Evolutionary conservation across 2,888 invertebrate genomes (phyloP).

Genomic region (Zaprionus lineosus): DNA sequence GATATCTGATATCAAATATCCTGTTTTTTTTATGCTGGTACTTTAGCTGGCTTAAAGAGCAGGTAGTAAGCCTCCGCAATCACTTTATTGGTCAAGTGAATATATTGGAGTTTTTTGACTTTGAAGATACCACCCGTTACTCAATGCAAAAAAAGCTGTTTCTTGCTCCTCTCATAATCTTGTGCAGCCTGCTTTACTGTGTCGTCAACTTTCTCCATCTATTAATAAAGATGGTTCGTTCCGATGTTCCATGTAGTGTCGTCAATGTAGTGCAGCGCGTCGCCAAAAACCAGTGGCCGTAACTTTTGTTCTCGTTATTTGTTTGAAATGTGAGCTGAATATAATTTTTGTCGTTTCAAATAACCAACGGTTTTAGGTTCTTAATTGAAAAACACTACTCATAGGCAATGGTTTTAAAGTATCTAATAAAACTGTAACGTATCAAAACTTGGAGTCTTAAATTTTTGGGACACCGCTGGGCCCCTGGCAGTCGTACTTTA

Average conservation of each 20-base stretch:
- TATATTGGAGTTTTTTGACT: constrained; percentile 68
- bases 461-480: too few species aligned
- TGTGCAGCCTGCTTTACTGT: constrained; percentile 56
- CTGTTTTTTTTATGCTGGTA: constrained; percentile 61
- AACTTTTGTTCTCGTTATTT: background rate
- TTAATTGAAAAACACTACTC: background rate
- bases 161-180: constrained; percentile 60
- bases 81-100: constrained; percentile 60
- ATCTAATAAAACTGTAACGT: constrained; percentile 29
- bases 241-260: constrained; percentile 56
- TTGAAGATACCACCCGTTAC: constrained; percentile 56
- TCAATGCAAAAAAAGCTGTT: constrained; percentile 63
- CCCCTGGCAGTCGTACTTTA: too few species aligned
- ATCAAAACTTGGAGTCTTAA: too few species aligned
- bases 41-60: constrained; percentile 64
- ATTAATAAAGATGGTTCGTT: constrained; percentile 49
- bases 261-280: constrained; percentile 53
- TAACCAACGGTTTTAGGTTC: constrained; percentile 2
- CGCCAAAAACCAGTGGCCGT: constrained; percentile 10
- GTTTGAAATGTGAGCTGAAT: background rate
- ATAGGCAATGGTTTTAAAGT: constrained; percentile 11
- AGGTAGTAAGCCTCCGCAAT: constrained; percentile 54
- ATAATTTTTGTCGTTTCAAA: background rate
- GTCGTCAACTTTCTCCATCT: constrained; percentile 54
- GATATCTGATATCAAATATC: constrained; percentile 61